phyloP scores from a whole-genome alignment of 2,113 vertebrate genomes.

The Spilogale gracilis region DNA sequence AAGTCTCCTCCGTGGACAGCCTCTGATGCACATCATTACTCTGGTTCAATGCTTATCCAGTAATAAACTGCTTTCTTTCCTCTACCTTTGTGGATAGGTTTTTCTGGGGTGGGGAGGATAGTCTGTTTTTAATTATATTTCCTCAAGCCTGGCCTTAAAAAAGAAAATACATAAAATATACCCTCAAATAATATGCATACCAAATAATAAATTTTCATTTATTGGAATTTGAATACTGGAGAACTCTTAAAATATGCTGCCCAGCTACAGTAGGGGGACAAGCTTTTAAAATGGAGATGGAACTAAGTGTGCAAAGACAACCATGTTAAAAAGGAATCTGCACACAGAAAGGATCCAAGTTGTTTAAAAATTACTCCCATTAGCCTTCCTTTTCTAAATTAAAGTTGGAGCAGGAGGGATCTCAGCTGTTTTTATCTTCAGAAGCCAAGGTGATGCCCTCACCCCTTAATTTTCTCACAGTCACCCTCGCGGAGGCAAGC shows the following conservation, averaged over 20 bases:
- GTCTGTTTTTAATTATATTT: conserved; percentile 13
- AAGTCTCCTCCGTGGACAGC: background rate
- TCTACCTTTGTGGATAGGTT: background rate
- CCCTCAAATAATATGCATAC: background rate
- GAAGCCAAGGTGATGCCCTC: background rate
- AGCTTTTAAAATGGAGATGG: background rate
- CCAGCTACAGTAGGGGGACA: background rate
- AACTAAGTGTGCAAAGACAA: background rate
- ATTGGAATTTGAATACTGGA: background rate
- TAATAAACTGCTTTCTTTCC: background rate
- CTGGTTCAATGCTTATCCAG: background rate
- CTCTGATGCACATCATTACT: background rate
- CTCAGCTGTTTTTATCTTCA: background rate
- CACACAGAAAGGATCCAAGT: background rate
- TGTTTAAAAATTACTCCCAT: background rate
- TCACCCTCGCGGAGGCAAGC: background rate
- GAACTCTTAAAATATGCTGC: conserved; percentile 33
- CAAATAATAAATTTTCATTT: conserved; percentile 44
- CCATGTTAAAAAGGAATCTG: background rate
- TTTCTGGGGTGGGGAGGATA: conserved; percentile 2
- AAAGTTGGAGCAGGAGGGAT: background rate
- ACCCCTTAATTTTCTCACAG: background rate
- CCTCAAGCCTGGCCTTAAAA: background rate
- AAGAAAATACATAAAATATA: background rate
- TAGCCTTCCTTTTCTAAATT: background rate